Evolutionary conservation across 2,888 invertebrate genomes (phyloP), one percentile per base, ranked within the genome.

Genomic region (Tridacna gigas): DNA sequence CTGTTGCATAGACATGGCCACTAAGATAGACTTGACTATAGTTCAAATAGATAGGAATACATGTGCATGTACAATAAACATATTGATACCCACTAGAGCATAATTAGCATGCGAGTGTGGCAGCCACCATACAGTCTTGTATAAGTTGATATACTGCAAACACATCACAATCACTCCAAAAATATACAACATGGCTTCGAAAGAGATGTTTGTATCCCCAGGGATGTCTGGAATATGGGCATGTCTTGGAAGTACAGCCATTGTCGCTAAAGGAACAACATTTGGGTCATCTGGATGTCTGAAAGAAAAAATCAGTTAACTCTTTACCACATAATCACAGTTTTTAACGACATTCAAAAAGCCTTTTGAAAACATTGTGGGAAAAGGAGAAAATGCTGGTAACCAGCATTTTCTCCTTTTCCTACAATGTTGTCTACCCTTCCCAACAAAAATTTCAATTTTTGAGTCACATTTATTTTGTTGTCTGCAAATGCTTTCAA

Each of bases 101-200:
- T 98, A 97, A 92, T 96, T 97, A 83, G 97, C 97, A 94, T 98
- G 97, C 0, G 98, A 98, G 94, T 99, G 97, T 0, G 98, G 98
- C 77, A 99, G 95, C 99, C 99, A 99, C 98, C 99, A 99, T 20
- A 98, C 97, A 2, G 98, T 98, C 90, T 98, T 96, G 94, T 99
- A 99, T 60, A 99, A 96, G 95, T 99, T 98, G 65, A 99, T 96
- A 94, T 98, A 98, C 95, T 99, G 99, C 79, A 99, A 96, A 78
- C 97, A 95, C 28, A 97, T 97, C 66, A 97, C 96, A 56, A 93
- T 89, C 45, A 97, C 95, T 0, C 97, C 97, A 94, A 97, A 98
- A 18, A 97, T 95, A 94, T 98, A 97, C 94, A 98, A 97, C 92
- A 98, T 96, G 2, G 96, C 95, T 95, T 99, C 99, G 95, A 98